A percentile compares a stretch with the other conserved stretches of the same genome.
Evolutionary conservation across 2,888 invertebrate genomes (phyloP).

Genomic region (Parnassius apollo): DNA sequence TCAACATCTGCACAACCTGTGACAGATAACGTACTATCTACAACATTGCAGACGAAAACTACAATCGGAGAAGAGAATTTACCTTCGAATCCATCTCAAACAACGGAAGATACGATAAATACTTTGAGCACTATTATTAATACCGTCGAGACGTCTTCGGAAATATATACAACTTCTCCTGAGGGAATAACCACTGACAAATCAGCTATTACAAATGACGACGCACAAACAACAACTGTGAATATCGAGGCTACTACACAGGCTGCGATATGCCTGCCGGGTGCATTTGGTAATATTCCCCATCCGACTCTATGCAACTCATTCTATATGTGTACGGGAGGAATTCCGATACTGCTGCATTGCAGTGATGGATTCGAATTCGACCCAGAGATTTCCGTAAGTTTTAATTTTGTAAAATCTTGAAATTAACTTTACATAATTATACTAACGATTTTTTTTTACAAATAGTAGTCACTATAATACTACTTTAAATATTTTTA

Average conservation of each 20-base stretch:
- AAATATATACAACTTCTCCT: not conserved
- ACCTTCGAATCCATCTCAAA: not conserved
- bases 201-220: constrained; percentile 14
- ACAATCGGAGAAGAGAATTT: not conserved
- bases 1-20: too few relatives aligned
- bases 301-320: constrained; percentile 46
- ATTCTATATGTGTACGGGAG: constrained; percentile 48
- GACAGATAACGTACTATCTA: too few relatives aligned
- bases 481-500: constrained; percentile 7
- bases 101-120: not conserved
- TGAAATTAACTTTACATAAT: too few relatives aligned
- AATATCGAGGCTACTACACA: not conserved
- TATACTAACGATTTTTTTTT: too few relatives aligned
- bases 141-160: not conserved
- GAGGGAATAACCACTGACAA: not conserved
- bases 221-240: constrained; percentile 23
- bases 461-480: too few relatives aligned
- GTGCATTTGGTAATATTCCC: constrained; percentile 42
- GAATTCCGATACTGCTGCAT: constrained; percentile 34
- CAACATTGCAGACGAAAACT: not conserved
- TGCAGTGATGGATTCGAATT: constrained; percentile 33
- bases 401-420: not conserved
- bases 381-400: constrained; percentile 29
- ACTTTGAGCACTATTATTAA: not conserved
- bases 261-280: constrained; percentile 38